Evolutionary conservation across 2,113 vertebrate species (phyloP), one percentile per base, ranked within the genome.

Genomic region (Ornithorhynchus anatinus): DNA sequence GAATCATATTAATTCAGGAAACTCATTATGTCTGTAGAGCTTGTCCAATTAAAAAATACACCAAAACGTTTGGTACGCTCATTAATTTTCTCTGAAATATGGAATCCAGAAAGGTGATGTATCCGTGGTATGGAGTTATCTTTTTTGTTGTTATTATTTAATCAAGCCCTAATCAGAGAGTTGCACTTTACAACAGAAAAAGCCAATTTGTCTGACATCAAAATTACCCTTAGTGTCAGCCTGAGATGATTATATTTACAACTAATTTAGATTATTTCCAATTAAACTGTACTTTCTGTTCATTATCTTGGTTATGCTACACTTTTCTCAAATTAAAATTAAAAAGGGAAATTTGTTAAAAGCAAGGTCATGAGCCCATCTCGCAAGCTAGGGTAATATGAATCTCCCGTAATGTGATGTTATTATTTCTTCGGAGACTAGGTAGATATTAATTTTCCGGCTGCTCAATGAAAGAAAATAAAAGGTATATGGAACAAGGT

Each of bases 141-240:
- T n/a, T 60, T 80, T 75, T 81, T 82, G 52, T 67, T 89, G 78
- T 78, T 65, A 35, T 85, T 88, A 81, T 85, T 82, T 79, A 73
- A 68, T 84, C 63, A 83, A 62, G 14, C 72, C 77, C 75, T 75
- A 70, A 84, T 85, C 80, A 72, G 11, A 77, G 68, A 83, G 78
- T 59, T 29, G 84, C 72, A 69, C 59, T 86, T 43, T 56, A 77
- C n/a, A 56, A 75, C 20, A 31, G 16, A 1, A 3, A 38, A 8
- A 77, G 47, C 62, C 31, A 62, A 66, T 84, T 89, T 80, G 69
- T 60, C 45, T 86, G 65, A 80, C 71, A 85, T 84, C 59, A 84
- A 43, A 56, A 75, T 52, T 57, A 77, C 59, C 35, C 52, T 58
- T 65, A 69, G 66, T 84, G 83, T 84, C 75, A 81, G 67, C 38